Conservation (phyloP, 2,113 vertebrate species). For the Erpornis zantholeuca region DNA sequence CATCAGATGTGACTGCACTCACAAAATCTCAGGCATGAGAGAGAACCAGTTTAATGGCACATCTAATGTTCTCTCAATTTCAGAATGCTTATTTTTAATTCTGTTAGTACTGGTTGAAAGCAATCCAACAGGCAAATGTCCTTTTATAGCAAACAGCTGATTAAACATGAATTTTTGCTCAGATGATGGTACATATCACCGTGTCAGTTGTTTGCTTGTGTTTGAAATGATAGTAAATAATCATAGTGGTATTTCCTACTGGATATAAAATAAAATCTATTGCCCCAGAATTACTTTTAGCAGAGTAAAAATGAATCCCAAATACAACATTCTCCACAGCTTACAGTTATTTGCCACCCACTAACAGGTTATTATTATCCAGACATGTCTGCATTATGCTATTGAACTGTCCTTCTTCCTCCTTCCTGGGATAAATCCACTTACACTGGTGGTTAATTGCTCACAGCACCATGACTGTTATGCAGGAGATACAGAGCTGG, state of each 20-base stretch:
- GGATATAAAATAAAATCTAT: neutral
- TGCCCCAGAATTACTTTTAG: neutral
- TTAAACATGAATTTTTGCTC: neutral
- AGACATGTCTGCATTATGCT: neutral
- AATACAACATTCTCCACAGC: neutral
- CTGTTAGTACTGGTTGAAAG: neutral
- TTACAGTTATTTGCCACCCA: neutral
- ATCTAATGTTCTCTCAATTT: neutral
- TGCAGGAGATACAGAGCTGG: neutral
- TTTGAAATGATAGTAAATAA: conserved; percentile 12
- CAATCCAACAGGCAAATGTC: neutral
- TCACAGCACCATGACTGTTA: neutral
- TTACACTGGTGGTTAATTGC: neutral
- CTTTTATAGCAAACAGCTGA: neutral
- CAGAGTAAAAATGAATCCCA: neutral
- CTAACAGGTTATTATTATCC: neutral
- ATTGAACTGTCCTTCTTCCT: neutral
- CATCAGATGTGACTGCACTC: neutral
- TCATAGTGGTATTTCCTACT: neutral
- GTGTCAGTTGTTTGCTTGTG: neutral
- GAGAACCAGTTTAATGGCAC: neutral
- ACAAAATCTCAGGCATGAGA: neutral
- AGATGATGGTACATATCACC: neutral
- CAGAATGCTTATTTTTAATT: conserved; percentile 6
- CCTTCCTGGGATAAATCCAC: neutral